A percentile compares a stretch with the other conserved stretches of the same genome.
phyloP scores from a whole-genome alignment of 2,113 vertebrate genomes.

The Sorex fumeus region DNA sequence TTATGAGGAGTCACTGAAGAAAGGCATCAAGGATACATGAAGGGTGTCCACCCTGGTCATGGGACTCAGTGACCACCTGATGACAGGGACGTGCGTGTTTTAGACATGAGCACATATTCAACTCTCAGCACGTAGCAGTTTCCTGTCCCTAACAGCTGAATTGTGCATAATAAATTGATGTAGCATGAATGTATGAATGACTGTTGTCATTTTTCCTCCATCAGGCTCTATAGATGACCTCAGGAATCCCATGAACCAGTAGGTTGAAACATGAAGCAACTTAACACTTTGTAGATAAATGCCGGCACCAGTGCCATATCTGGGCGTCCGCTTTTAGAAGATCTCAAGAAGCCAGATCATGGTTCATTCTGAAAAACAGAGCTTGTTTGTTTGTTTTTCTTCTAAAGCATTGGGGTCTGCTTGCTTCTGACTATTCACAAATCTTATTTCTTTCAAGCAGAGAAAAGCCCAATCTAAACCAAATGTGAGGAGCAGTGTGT shows the following conservation, averaged over 20 bases:
- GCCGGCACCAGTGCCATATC: not conserved
- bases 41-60: not conserved
- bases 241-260: not conserved
- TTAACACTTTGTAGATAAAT: not conserved
- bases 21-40: not conserved
- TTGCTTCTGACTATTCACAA: slow-evolving; percentile 39
- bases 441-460: slow-evolving; percentile 29
- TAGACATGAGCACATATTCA: not conserved
- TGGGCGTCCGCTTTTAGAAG: not conserved
- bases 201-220: not conserved
- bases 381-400: not conserved
- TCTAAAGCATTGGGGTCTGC: not conserved
- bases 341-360: not conserved
- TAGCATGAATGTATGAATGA: not conserved
- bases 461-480: slow-evolving; percentile 54
- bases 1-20: not conserved
- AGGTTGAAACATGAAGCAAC: not conserved
- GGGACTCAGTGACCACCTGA: not conserved
- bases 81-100: not conserved
- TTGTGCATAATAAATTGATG: not conserved
- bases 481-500: slow-evolving; percentile 46
- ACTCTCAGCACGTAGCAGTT: not conserved
- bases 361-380: not conserved
- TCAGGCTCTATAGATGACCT: not conserved
- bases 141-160: not conserved